Evolutionary conservation across 2,888 invertebrate species (phyloP).

Genomic region (Tenthredo mesomela): DNA sequence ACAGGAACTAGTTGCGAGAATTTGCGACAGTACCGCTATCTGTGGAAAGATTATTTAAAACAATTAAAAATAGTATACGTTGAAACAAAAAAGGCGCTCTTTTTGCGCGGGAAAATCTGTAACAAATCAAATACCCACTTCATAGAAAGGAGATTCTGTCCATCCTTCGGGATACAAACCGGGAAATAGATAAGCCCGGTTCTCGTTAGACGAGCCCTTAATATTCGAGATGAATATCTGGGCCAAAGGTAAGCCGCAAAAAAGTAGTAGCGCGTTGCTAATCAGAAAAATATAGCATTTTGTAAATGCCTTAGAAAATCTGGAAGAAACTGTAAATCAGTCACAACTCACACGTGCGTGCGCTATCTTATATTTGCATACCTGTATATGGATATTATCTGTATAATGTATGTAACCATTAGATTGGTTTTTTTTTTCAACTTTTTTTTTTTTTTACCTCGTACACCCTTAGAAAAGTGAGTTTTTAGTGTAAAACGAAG

Average conservation of each 20-base stretch:
- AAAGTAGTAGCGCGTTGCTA: slow-evolving; percentile 65
- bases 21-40: slow-evolving; percentile 65
- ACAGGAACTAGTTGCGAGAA: slow-evolving; percentile 65
- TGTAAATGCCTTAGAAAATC: slow-evolving; percentile 65
- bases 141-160: slow-evolving; percentile 65
- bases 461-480: too few species aligned
- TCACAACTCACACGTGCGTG: too few species aligned
- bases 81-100: neutral
- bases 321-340: slow-evolving; percentile 54
- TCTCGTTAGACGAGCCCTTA: slow-evolving; percentile 55
- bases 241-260: slow-evolving; percentile 64
- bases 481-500: too few species aligned
- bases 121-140: slow-evolving; percentile 61
- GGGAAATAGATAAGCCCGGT: slow-evolving; percentile 63
- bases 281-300: slow-evolving; percentile 65
- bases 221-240: slow-evolving; percentile 54
- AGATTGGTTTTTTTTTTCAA: too few species aligned
- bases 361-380: neutral
- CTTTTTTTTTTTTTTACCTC: too few species aligned
- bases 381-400: neutral
- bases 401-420: neutral
- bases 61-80: neutral
- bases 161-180: slow-evolving; percentile 65
- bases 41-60: slow-evolving; percentile 43
- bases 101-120: neutral